phyloP scores from a whole-genome alignment of 2,113 vertebrate genomes.

The Mesembrinibis cayennensis region DNA sequence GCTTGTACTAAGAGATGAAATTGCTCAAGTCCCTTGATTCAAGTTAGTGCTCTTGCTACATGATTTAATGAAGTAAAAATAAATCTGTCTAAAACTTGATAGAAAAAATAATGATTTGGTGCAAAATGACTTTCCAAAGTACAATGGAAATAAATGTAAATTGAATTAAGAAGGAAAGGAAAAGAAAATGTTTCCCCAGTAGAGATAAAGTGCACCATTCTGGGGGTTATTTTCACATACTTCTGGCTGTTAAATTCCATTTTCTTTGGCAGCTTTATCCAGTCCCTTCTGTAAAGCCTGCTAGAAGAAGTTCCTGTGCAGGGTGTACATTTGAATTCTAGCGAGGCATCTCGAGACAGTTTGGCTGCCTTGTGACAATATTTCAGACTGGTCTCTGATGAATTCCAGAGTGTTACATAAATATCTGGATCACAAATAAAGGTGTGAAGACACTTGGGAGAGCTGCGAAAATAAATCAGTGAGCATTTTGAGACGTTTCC shows the following conservation, averaged over 20 bases:
- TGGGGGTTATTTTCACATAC: conserved; percentile 53
- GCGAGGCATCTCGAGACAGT: not conserved
- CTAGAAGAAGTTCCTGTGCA: conserved; percentile 28
- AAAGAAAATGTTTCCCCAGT: conserved; percentile 6
- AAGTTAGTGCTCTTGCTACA: not conserved
- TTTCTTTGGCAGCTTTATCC: conserved; percentile 68
- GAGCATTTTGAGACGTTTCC: conserved; percentile 8
- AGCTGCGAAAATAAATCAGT: conserved; percentile 45
- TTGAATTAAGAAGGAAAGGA: conserved; percentile 15
- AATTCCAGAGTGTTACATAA: conserved; percentile 64
- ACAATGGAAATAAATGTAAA: conserved; percentile 49
- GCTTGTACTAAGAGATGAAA: not conserved
- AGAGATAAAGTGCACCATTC: conserved; percentile 15
- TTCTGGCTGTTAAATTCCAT: conserved; percentile 66
- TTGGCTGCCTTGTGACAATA: conserved; percentile 42
- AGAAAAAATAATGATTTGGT: conserved; percentile 4
- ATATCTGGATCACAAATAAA: conserved; percentile 60
- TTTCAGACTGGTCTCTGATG: conserved; percentile 53
- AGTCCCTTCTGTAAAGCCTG: conserved; percentile 24
- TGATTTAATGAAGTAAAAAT: not conserved
- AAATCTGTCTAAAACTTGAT: conserved; percentile 17
- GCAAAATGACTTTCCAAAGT: conserved; percentile 21
- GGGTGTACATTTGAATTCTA: not conserved
- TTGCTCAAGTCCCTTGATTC: not conserved
- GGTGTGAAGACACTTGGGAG: conserved; percentile 55